A percentile compares a stretch with the other conserved stretches of the same genome.
These are phyloP conservation scores for Patella ulyssiponensis DNA, from an alignment of 2,888 invertebrate species.

Conservation along the genomic window DNA sequence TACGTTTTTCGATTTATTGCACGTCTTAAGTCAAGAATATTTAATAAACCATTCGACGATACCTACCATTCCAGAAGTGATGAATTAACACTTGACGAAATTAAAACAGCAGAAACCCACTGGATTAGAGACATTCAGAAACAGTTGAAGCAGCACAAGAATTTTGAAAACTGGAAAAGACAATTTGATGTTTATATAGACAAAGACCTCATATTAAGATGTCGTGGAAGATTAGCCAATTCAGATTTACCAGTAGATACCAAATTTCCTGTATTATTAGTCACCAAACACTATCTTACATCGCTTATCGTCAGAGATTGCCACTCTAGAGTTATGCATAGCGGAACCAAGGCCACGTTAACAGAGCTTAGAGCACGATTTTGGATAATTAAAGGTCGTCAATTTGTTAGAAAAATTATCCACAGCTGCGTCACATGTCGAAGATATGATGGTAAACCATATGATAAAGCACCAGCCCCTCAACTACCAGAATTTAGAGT, in stretches of 20 bases:
- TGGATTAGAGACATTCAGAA: neutral
- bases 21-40: neutral
- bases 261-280: slow-evolving; percentile 2
- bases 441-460: slow-evolving; percentile 6
- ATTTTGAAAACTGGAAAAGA: neutral
- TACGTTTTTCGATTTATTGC: neutral
- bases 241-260: neutral
- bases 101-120: neutral
- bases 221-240: slow-evolving; percentile 10
- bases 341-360: neutral
- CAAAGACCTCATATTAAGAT: neutral
- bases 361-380: neutral
- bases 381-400: neutral
- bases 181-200: neutral
- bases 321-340: neutral
- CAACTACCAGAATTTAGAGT: slow-evolving; percentile 2
- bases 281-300: neutral
- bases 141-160: neutral
- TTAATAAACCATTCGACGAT: no score
- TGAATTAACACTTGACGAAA: neutral
- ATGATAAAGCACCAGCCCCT: neutral
- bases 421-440: neutral
- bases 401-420: neutral
- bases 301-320: neutral
- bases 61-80: no score